Evolutionary conservation across 2,888 invertebrate species (phyloP), one percentile per base, ranked within the genome.

Genomic region (Ectemnius continuus): DNA sequence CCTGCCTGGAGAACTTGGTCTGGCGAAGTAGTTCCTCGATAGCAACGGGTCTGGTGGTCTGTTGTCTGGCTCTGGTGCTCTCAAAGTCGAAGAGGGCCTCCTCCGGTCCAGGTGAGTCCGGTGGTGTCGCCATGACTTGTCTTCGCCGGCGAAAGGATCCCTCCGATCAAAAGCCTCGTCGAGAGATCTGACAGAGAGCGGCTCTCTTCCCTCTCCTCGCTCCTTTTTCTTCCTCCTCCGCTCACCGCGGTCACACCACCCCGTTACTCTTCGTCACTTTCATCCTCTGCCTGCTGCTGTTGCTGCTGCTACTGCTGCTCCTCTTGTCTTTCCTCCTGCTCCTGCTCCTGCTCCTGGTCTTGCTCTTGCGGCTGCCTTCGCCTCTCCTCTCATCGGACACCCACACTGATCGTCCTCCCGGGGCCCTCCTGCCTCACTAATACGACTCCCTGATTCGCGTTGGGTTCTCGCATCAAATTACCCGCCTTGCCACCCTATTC

Each of bases 1-100:
- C 99, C 91, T 97, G 97, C 87, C 97, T 94, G 63, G 97, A 96
- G 92, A 99, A 99, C 92, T 98, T 98, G 69, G 98, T 98, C 91
- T 97, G 96, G 85, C 96, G 94, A 91, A 97, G 97, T 73, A 98
- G 93, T 89, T 97, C 97, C 90, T 98, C 98, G 78, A 97, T 93
- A 20, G 96, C 96, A 60, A 97, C 97, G 59, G 97, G 96, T 79
- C 96, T 94, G 23, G 96, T 95, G 86, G 96, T 96, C 79, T 96
- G 96, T 36, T 86, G 87, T 66, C 91, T 84, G 20, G 94, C 93
- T 86, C 96, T 92, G 88, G 94, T 94, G 80, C 95, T 95, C 91
- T 97, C 97, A 90, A 97, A 93, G 89, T 97, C 97, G 91, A 95
- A 97, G 78, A 96, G 95, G 84, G 95, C 95, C 91, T 97, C 97